Percentiles rank a stretch among this genome's conserved stretches.
Evolutionary conservation across 2,797 vertebrate species (phyloP).

Genomic region (Taeniopygia guttata): DNA sequence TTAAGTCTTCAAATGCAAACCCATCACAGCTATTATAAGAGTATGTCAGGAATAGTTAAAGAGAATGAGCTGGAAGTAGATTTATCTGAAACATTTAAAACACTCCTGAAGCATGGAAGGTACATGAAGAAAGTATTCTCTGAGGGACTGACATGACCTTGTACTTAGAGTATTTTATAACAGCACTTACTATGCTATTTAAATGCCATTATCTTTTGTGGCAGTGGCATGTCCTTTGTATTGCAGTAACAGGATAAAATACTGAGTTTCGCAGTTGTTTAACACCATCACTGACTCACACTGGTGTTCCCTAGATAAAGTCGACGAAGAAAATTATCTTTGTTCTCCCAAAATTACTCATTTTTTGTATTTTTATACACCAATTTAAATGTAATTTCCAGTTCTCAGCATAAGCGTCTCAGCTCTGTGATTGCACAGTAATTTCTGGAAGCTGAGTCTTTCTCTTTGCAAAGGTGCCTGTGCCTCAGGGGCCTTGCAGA

Average conservation of each 20-base stretch:
- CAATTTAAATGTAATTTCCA: not conserved
- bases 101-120: not conserved
- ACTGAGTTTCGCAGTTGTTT: not conserved
- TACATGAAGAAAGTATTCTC: not conserved
- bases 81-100: constrained; percentile 31
- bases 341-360: not conserved
- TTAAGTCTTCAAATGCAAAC: not conserved
- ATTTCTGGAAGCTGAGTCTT: not conserved
- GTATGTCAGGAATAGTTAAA: not conserved
- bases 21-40: not conserved
- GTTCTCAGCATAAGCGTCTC: not conserved
- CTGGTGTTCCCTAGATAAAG: not conserved
- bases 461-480: not conserved
- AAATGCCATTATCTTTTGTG: constrained; percentile 12
- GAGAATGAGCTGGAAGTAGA: not conserved
- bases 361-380: not conserved
- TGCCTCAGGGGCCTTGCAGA: fast-evolving
- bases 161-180: not conserved
- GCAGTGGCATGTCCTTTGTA: not conserved
- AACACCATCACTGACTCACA: not conserved
- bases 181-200: not conserved
- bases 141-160: not conserved
- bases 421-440: not conserved
- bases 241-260: not conserved
- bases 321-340: not conserved